These are phyloP conservation scores for Hestina assimilis DNA, from an alignment of 1,140 invertebrate species.

Conservation along the genomic window DNA sequence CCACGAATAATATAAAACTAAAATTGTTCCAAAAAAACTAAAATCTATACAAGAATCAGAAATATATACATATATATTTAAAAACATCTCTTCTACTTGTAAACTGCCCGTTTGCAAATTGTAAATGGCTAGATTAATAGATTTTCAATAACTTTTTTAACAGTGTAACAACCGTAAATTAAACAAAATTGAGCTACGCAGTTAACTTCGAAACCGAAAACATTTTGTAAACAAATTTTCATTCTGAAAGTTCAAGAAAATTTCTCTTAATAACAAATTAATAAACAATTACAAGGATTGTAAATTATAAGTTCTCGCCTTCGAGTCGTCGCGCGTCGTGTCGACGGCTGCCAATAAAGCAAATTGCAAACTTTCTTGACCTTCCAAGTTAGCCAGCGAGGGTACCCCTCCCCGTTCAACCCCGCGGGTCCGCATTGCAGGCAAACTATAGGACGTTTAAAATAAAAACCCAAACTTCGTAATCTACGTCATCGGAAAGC, in stretches of 20 bases:
- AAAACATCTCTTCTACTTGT: no score
- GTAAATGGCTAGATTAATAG: no score
- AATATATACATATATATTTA: no score
- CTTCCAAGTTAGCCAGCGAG: slow-evolving; percentile 59
- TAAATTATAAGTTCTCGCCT: slow-evolving; percentile 18
- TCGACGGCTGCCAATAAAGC: slow-evolving; percentile 41
- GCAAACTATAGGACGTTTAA: slow-evolving; percentile 53
- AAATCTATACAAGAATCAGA: no score
- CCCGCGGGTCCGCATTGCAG: slow-evolving; percentile 63
- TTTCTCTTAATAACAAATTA: slow-evolving; percentile 1
- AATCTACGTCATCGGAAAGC: background rate
- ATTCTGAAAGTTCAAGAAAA: background rate
- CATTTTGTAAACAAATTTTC: background rate
- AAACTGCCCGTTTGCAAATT: no score
- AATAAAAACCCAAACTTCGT: slow-evolving; percentile 29
- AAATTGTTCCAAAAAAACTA: background rate
- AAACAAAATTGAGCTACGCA: no score
- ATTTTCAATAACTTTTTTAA: no score
- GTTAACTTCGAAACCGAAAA: no score
- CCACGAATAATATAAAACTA: background rate
- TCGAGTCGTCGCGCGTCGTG: slow-evolving; percentile 14
- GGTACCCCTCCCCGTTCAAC: slow-evolving; percentile 32
- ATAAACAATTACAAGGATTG: slow-evolving; percentile 8
- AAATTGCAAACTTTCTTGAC: slow-evolving; percentile 64
- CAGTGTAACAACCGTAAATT: no score